These are phyloP conservation scores for Bunonema sp. DNA, from an alignment of 2,888 invertebrate species.

Conservation along the genomic window DNA sequence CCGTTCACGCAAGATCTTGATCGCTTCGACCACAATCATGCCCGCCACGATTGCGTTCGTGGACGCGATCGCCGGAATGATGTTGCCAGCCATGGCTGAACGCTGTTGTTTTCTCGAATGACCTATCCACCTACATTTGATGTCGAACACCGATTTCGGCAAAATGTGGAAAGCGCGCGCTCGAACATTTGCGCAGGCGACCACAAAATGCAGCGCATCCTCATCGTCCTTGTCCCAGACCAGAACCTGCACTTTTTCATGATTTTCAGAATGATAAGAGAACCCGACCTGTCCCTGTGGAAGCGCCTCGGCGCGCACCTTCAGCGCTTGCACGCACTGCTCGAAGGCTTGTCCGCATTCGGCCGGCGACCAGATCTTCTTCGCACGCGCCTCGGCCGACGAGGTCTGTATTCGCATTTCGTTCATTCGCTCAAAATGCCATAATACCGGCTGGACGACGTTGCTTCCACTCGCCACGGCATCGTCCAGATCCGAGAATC, in stretches of 20 bases:
- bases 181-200: conserved; percentile 80
- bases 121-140: conserved; percentile 67
- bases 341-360: conserved; percentile 48
- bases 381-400: too few species aligned
- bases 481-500: conserved; percentile 51
- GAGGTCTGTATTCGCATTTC: too few species aligned
- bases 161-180: conserved; percentile 74
- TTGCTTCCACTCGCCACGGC: not conserved
- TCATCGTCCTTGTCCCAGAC: conserved; percentile 93
- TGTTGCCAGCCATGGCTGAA: conserved; percentile 87
- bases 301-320: conserved; percentile 40
- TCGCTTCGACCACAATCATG: conserved; percentile 66
- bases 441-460: too few species aligned
- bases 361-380: conserved; percentile 18
- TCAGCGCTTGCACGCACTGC: conserved; percentile 21
- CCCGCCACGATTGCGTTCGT: conserved; percentile 95
- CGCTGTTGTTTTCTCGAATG: too few species aligned
- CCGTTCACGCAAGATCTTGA: conserved; percentile 10
- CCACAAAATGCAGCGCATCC: conserved; percentile 60
- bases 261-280: conserved; percentile 27
- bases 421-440: too few species aligned
- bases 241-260: conserved; percentile 56
- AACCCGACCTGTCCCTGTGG: conserved; percentile 5
- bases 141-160: conserved; percentile 72
- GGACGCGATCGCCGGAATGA: conserved; percentile 95